These are phyloP conservation scores for Epizoanthus stellaris DNA, from an alignment of 92 coral and sea anemone species.

Conservation along the genomic window DNA sequence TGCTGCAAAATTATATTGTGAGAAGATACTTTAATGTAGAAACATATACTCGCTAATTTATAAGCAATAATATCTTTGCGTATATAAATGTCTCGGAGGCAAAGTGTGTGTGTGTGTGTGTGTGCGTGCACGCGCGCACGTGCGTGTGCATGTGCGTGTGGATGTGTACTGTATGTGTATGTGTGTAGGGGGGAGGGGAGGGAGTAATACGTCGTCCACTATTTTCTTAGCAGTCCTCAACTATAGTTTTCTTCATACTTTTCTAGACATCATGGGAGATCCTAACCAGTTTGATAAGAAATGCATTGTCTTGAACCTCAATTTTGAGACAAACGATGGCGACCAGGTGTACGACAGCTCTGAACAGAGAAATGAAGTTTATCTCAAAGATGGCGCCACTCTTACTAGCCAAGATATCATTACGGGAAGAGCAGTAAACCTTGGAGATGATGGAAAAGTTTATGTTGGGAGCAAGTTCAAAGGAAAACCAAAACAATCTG, in stretches of 20 bases:
- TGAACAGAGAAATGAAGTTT: slow-evolving; percentile 69
- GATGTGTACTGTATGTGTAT: too few relatives aligned
- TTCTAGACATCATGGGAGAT: slow-evolving; percentile 60
- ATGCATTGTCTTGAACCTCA: slow-evolving; percentile 76
- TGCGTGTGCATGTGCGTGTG: too few relatives aligned
- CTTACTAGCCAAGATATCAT: slow-evolving; percentile 60
- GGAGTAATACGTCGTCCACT: too few relatives aligned
- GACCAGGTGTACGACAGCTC: slow-evolving; percentile 73
- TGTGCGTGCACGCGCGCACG: too few relatives aligned
- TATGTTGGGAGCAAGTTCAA: slow-evolving; percentile 63
- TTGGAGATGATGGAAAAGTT: slow-evolving; percentile 77
- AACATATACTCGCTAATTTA: too few relatives aligned
- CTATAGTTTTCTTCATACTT: background rate
- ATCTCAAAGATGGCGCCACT: slow-evolving; percentile 71
- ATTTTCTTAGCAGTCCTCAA: too few relatives aligned
- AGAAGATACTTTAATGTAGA: too few relatives aligned
- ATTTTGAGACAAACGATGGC: slow-evolving; percentile 71
- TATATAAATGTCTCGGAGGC: too few relatives aligned
- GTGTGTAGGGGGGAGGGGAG: too few relatives aligned
- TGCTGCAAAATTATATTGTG: too few relatives aligned
- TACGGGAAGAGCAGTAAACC: slow-evolving; percentile 64
- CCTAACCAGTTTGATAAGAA: slow-evolving; percentile 71
- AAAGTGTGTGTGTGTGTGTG: too few relatives aligned
- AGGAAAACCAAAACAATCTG: slow-evolving; percentile 83
- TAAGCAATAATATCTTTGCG: too few relatives aligned